Evolutionary conservation across 2,113 vertebrate genomes (phyloP).

Genomic region (Brachypodius melanocephalos): DNA sequence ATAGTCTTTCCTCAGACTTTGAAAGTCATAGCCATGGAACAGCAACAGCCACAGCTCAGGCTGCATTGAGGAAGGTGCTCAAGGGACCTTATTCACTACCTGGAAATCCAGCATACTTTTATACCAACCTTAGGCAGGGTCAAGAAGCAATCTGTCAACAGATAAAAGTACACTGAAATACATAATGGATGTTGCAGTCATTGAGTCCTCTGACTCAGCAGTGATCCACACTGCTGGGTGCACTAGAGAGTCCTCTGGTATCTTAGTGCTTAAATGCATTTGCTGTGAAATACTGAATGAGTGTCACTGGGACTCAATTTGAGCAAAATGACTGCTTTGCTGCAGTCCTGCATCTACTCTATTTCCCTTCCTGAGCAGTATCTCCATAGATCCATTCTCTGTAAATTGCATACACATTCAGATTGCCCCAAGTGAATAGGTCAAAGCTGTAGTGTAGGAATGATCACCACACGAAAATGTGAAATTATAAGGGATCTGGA

Average conservation of each 20-base stretch:
- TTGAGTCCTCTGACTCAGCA: background rate
- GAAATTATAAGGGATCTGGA: background rate
- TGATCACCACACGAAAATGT: background rate
- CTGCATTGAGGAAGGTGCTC: background rate
- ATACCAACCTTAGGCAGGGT: background rate
- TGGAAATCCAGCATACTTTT: background rate
- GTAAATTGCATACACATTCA: fast-evolving
- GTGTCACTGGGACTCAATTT: background rate
- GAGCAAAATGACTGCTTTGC: background rate
- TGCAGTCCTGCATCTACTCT: background rate
- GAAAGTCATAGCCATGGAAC: background rate
- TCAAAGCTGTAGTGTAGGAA: background rate
- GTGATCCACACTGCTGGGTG: too few species aligned
- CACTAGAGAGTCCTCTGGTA: background rate
- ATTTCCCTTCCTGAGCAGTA: background rate
- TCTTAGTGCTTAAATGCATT: background rate
- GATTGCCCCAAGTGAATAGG: background rate
- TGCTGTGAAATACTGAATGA: background rate
- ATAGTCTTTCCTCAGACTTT: background rate
- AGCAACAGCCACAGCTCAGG: background rate
- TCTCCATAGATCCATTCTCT: background rate
- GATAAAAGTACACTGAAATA: background rate
- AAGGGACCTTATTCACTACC: background rate
- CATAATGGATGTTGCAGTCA: background rate
- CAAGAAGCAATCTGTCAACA: background rate